Evolutionary conservation across 1,140 invertebrate genomes (phyloP).

Genomic region (Colletes gigas): DNA sequence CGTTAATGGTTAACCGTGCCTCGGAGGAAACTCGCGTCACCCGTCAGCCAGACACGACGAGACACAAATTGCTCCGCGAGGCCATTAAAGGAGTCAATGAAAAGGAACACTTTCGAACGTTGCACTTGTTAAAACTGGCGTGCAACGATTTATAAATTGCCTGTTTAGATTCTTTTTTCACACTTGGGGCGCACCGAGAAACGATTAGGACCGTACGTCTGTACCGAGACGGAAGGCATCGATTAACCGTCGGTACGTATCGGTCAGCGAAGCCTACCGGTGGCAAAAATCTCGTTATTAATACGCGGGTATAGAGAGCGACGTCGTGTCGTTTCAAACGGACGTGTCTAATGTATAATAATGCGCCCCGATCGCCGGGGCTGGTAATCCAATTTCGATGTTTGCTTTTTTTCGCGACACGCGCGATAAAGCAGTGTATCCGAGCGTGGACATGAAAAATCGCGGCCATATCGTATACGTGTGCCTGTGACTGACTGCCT

Average conservation of each 20-base stretch:
- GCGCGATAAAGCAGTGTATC: slow-evolving; percentile 45
- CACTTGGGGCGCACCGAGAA: background rate
- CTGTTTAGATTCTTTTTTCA: slow-evolving; percentile 9
- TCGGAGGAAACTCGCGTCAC: too few species aligned
- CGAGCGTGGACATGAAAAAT: slow-evolving; percentile 49
- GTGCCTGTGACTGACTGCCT: slow-evolving; percentile 49
- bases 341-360: slow-evolving; percentile 45
- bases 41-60: too few species aligned
- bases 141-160: background rate
- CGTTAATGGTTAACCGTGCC: too few species aligned
- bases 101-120: background rate
- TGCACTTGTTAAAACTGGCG: background rate
- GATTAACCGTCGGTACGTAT: background rate
- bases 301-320: background rate
- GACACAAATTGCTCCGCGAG: too few species aligned
- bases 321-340: background rate
- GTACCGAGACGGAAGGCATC: slow-evolving; percentile 1
- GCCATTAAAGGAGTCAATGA: background rate
- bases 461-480: slow-evolving; percentile 44
- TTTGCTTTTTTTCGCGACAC: slow-evolving; percentile 48
- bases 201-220: slow-evolving; percentile 19
- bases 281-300: slow-evolving; percentile 37
- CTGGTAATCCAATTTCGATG: slow-evolving; percentile 50
- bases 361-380: slow-evolving; percentile 13
- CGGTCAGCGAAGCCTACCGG: background rate